Conservation (phyloP, 1,140 invertebrate genomes). For the Bombus picipes region DNA sequence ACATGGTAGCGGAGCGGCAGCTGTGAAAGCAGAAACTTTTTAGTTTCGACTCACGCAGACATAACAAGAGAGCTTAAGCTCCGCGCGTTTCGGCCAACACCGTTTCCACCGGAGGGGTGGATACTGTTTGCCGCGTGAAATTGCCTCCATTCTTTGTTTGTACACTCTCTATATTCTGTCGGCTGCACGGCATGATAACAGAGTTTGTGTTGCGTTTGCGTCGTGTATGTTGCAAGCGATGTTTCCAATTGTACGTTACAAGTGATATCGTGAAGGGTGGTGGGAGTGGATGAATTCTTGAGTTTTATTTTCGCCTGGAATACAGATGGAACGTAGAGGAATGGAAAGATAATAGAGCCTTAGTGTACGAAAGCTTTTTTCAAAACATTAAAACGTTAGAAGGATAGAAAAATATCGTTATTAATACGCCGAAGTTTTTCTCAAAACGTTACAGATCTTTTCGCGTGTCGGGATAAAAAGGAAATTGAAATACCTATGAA, state of each 20-base stretch:
- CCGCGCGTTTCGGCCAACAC: neutral
- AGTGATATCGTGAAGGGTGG: neutral
- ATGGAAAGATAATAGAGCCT: neutral
- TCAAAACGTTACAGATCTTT: too few species aligned
- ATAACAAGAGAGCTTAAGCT: conserved; percentile 37
- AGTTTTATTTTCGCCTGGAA: neutral
- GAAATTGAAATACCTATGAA: neutral
- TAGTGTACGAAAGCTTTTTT: too few species aligned
- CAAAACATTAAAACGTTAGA: too few species aligned
- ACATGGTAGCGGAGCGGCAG: conserved; percentile 43
- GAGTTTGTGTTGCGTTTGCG: neutral
- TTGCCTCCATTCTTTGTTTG: neutral
- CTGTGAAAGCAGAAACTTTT: conserved; percentile 70
- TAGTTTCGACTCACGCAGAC: conserved; percentile 28
- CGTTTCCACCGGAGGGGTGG: neutral
- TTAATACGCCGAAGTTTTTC: too few species aligned
- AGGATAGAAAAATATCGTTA: too few species aligned
- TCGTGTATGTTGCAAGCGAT: neutral
- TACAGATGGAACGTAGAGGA: neutral
- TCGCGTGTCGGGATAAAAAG: too few species aligned
- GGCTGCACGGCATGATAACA: neutral
- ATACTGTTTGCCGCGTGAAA: neutral
- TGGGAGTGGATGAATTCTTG: neutral
- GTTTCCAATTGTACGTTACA: neutral
- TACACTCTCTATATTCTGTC: neutral